Conservation (phyloP, 2,888 invertebrate genomes). For the Mythimna vitellina region DNA sequence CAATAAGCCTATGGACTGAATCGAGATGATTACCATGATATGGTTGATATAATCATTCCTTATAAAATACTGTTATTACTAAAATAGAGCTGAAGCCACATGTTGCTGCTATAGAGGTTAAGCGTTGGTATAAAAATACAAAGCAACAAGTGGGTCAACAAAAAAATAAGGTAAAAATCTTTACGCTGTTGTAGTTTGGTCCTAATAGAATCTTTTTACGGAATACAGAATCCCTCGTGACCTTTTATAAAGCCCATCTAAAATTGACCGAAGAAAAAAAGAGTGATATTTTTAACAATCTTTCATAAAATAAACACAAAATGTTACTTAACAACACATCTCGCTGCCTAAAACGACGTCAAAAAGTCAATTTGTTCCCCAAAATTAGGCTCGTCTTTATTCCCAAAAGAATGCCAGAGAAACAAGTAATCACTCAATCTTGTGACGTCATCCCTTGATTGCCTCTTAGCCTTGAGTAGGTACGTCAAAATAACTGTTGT, state of each 20-base stretch:
- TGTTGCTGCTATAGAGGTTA: too few species aligned
- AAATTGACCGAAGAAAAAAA: background rate
- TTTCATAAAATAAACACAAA: conserved; percentile 31
- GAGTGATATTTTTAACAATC: background rate
- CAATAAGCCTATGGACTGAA: too few species aligned
- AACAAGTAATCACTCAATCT: conserved; percentile 47
- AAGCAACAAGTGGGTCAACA: too few species aligned
- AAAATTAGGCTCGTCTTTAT: conserved; percentile 39
- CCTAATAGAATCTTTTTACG: background rate
- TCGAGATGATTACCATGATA: too few species aligned
- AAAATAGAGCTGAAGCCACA: background rate
- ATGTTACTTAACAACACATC: conserved; percentile 25
- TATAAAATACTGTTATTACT: too few species aligned
- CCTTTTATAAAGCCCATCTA: background rate
- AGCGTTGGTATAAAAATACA: too few species aligned
- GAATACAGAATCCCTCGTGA: background rate
- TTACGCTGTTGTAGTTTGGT: background rate
- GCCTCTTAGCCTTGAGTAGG: conserved; percentile 31
- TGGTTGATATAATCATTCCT: too few species aligned
- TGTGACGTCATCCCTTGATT: conserved; percentile 51
- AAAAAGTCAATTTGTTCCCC: conserved; percentile 40
- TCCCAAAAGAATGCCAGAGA: conserved; percentile 34
- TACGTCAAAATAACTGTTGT: conserved; percentile 33
- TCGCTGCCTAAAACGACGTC: conserved; percentile 21
- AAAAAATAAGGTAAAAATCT: background rate